A percentile compares a stretch with the other conserved stretches of the same genome.
phyloP scores from a whole-genome alignment of 2,888 invertebrate genomes.

The Callyntrura sp. region DNA sequence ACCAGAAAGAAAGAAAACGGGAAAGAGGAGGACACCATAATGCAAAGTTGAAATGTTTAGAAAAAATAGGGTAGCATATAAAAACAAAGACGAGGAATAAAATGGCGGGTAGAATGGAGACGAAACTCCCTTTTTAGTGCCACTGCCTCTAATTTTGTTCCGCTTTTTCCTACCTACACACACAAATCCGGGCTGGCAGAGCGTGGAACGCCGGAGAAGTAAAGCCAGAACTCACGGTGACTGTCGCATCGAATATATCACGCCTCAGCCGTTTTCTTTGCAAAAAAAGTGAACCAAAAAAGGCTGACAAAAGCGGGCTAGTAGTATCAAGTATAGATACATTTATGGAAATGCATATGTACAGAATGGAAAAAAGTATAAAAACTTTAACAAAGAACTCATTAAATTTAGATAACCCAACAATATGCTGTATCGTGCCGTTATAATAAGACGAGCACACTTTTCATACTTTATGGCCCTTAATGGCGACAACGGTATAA shows the following conservation, averaged over 20 bases:
- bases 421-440: slow-evolving; percentile 45
- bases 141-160: neutral
- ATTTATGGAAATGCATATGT: neutral
- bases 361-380: neutral
- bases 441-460: neutral
- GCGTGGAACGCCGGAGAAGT: neutral
- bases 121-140: slow-evolving; percentile 59
- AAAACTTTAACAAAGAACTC: slow-evolving; percentile 55
- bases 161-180: neutral
- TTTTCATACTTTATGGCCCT: slow-evolving; percentile 51
- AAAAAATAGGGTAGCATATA: neutral
- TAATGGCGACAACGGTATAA: slow-evolving; percentile 37
- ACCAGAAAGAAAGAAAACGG: slow-evolving; percentile 37
- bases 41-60: slow-evolving; percentile 42
- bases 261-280: neutral
- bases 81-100: neutral
- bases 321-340: neutral
- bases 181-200: neutral
- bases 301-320: neutral
- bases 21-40: slow-evolving; percentile 61
- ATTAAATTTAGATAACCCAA: slow-evolving; percentile 69
- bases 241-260: too few species aligned
- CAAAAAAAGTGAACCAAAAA: neutral
- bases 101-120: neutral
- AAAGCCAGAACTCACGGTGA: neutral